Evolutionary conservation across 2,888 invertebrate species (phyloP).

Genomic region (Philereme transversata): DNA sequence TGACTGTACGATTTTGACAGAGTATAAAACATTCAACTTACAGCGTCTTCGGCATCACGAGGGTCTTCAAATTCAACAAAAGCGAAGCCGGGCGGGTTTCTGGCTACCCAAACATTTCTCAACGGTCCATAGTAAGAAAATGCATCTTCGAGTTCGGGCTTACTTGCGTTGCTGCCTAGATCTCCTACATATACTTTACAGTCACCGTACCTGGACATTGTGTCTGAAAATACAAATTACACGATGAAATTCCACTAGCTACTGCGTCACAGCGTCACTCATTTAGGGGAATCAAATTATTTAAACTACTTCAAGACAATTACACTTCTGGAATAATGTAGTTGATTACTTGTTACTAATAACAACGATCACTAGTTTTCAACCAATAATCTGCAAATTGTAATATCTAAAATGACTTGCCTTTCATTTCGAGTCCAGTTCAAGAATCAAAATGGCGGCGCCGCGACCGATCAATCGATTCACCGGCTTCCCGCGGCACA

Average conservation of each 20-base stretch:
- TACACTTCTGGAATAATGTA: neutral
- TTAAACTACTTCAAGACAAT: conserved; percentile 1
- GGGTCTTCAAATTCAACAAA: conserved; percentile 97
- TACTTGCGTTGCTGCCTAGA: conserved; percentile 94
- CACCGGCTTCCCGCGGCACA: conserved; percentile 4
- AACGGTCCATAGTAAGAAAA: conserved; percentile 96
- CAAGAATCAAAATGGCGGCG: conserved; percentile 25
- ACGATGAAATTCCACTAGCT: conserved; percentile 6
- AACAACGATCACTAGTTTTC: neutral
- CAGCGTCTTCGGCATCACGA: conserved; percentile 96
- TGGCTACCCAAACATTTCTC: conserved; percentile 98
- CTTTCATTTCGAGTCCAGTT: conserved; percentile 27
- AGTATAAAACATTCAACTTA: conserved; percentile 66
- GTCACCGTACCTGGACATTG: conserved; percentile 92
- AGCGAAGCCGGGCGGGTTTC: conserved; percentile 97
- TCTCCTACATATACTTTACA: conserved; percentile 98
- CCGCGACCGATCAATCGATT: neutral
- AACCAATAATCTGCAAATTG: neutral
- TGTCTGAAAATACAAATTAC: conserved; percentile 40
- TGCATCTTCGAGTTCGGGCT: conserved; percentile 96
- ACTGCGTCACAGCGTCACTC: conserved; percentile 27
- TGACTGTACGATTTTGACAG: neutral
- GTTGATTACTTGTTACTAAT: neutral
- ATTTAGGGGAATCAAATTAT: conserved; percentile 3
- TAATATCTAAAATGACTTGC: conserved; percentile 17